Evolutionary conservation across 2,888 invertebrate species (phyloP), one percentile per base, ranked within the genome.

Genomic region (Zhengitettix transpicula): DNA sequence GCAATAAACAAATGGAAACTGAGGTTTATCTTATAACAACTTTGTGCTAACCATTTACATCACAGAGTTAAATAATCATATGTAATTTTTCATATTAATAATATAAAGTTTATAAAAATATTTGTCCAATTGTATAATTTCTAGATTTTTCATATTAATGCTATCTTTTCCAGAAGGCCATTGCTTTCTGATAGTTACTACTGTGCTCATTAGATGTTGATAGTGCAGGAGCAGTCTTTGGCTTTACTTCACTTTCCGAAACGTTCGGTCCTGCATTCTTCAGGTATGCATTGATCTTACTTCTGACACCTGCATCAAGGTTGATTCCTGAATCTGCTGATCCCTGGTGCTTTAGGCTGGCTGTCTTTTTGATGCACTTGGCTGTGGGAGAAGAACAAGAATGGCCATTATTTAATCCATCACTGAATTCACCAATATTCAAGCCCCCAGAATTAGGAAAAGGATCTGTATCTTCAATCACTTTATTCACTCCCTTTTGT

Each of bases 101-200:
- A 28, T 28, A 28, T 28, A 28, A 28, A 28, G 28, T 28, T 28
- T 28, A 28, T 28, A 28, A 28, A 28, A 28, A 28, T 28, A 28
- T 2, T 28, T 28, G 28, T 28, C 28, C 28, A 28, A 28, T 28
- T 28, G 28, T 28, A 28, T 5, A 28, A 28, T 28, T 28, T 28
- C 28, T 28, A 28, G 28, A 28, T 28, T 28, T 28, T 28, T 28
- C 28, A 28, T 28, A 28, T 28, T 28, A 28, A 28, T n/a, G 56
- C 62, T 61, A 64, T 15, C 62, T 60, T 55, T 75, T 75, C 75
- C 75, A 76, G 67, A 76, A 75, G 9, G 73, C 75, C 60, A 75
- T 72, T 16, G 74, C 74, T 66, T 74, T 73, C 53, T 75, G 74
- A 42, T 64, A 64, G 56, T 58, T 64, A 17, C 60, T 58, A 56